Evolutionary conservation across 2,797 vertebrate species (phyloP), one percentile per base, ranked within the genome.

Genomic region (Sebastes baramenuke): DNA sequence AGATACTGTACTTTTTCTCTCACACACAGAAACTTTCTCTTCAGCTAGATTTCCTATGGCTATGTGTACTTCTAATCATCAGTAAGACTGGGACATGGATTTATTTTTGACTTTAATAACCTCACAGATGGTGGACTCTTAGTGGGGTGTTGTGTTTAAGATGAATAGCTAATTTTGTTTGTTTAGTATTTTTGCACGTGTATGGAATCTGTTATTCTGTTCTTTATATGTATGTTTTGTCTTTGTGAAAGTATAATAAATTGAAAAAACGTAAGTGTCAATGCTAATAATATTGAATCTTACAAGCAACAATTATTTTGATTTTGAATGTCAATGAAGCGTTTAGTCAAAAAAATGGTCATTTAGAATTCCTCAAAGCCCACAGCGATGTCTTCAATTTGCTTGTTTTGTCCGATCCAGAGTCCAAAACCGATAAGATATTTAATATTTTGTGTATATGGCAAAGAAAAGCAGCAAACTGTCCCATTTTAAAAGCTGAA

Each of bases 1-100:
- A 18, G 79, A 88, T 87, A 91, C 87, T 84, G 52, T n/a, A 25
- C 52, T 70, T 85, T 64, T 46, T 29, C 34, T 32, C 58, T 67
- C 34, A 18, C 6, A 38, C 14, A 49, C 46, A 49, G 46, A 49
- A 8, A 20, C 46, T 20, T 54, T 54, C n/a, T 38, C 42, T 59
- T 12, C 8, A 6, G 5, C 25, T 67, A 8, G 10, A 29, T 42
- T 65, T 32, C 18, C 64, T 1, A 9, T 56, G 11, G 46, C 46
- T 4, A 14, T 58, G 10, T 46, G 4, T n/a, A n/a, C 30, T 42
- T 22, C 42, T 27, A n/a, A 29, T 32, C 14, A 54, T 66, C 25
- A 56, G 12, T 74, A 27, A 52, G 3, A 80, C 30, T 34, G 10
- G 10, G 30, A 38, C 9, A 12, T 30, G 9, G 36, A 13, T 66